Base-by-base conservation (phyloP, 2,888 invertebrate species). In the Branchipolynoe longqiensis region DNA sequence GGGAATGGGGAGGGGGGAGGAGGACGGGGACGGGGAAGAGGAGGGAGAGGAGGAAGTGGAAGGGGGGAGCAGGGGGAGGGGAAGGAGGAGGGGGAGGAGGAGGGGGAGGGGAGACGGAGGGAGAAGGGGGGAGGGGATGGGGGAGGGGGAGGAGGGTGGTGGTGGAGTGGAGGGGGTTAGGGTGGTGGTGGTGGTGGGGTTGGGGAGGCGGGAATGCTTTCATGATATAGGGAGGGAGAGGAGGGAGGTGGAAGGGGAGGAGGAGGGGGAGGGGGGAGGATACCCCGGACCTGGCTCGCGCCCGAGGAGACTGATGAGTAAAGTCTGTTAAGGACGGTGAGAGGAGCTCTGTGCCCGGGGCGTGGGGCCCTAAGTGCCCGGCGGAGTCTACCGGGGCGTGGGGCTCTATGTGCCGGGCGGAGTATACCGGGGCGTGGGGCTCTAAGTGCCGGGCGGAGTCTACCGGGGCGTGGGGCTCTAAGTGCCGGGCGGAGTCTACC, bases 11-110 rank as follows among this genome's bases (percentile, higher is more conserved):
- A n/a, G 62, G 38, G 31, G n/a, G 38, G 25, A 40, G 25, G 31
- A 1, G 25, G 22, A 12, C 4, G n/a, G 36, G 36, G 3, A 4
- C 38, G 2, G 1, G 1, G 4, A 33, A 0, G 14, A 18, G 18
- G 31, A 73, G 14, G 41, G 73, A 38, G 8, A 33, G 18, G 14
- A 22, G 25, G 25, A 25, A 33, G 22, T 36, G 12, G 6, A 31
- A 14, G 1, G 14, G 4, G 25, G 12, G 58, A 58, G 18, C 22
- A 58, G 22, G 38, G 22, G 31, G 41, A 1, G 38, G 18, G 62
- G 62, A n/a, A 62, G 62, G 6, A 62, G 73, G 36, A 41, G 8
- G 36, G 25, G 38, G 62, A 73, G 31, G n/a, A 73, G 25, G 73
- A 33, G 31, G 3, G 25, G 22, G 31, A 22, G n/a, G 36, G 36